Percentiles rank a stretch among this genome's conserved stretches.
These are phyloP conservation scores for Ranitomeya variabilis DNA, from an alignment of 2,113 vertebrate species.

Conservation along the genomic window DNA sequence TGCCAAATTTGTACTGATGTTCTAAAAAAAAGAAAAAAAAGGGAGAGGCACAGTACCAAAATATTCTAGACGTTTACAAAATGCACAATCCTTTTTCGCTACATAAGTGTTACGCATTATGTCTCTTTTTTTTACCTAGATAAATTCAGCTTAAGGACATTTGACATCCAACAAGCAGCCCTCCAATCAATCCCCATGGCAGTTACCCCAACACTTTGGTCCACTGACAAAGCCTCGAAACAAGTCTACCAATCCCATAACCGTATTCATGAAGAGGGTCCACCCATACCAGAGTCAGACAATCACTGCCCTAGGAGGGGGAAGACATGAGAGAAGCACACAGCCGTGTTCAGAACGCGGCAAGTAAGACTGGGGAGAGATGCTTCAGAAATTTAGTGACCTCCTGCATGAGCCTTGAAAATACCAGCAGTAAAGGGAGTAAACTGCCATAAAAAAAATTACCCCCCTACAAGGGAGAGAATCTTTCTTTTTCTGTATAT, in stretches of 20 bases:
- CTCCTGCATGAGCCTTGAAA: constrained; percentile 54
- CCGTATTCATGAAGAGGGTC: constrained; percentile 19
- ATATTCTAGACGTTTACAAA: constrained; percentile 33
- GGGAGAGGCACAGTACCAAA: constrained; percentile 20
- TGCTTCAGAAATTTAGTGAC: constrained; percentile 52
- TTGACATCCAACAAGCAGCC: constrained; percentile 12
- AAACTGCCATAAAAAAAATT: constrained; percentile 54
- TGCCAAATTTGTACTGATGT: constrained; percentile 44
- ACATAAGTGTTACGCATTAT: constrained; percentile 31
- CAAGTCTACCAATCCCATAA: constrained; percentile 42
- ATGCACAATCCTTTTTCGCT: constrained; percentile 39
- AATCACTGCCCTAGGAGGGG: constrained; percentile 48
- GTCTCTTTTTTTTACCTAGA: constrained; percentile 30
- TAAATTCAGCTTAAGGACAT: constrained; percentile 29
- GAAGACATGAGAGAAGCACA: constrained; percentile 34
- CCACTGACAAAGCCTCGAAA: constrained; percentile 26
- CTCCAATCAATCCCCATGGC: constrained; percentile 19
- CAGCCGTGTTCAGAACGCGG: background rate
- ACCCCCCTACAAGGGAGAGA: constrained; percentile 46
- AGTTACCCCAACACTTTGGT: constrained; percentile 19
- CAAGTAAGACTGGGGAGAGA: constrained; percentile 28
- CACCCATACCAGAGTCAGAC: constrained; percentile 38
- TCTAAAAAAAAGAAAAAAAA: constrained; percentile 9
- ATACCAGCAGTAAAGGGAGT: constrained; percentile 58
- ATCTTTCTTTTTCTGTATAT: constrained; percentile 74